Base-by-base conservation (phyloP, 1,140 invertebrate genomes). In the Calliopsis andreniformis region DNA sequence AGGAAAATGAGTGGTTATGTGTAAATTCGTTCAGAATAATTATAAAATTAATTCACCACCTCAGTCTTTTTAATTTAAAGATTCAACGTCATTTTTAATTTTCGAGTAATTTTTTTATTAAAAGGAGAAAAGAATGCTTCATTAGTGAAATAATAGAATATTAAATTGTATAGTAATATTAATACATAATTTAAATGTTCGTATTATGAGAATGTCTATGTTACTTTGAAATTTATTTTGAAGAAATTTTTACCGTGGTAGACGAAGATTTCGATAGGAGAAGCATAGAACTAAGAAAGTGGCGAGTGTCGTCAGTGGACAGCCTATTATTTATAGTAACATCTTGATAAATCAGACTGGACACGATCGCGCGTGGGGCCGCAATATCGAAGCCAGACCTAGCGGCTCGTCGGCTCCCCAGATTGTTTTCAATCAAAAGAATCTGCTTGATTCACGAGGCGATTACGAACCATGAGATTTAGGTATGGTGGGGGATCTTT, bases 341-440 rank as follows among this genome's bases (percentile, higher is more conserved):
- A 42, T 16, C 39, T 47, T 25, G 71, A 75, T 75, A 75, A 67
- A 75, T 75, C 51, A 58, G 56, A 32, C 69, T 72, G 43, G 69
- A 72, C 1, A 30, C 10, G 23, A 18, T 10, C n/a, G n/a, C 58
- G 55, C 39, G 69, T 47, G 53, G 30, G 67, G 14, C 66, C 66
- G 20, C 7, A 10, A 10, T 18, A 0, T 28, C 10, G 63, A 30
- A 39, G 47, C 16, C 35, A 30, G 70, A 47, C 43, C 58, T 16
- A 28, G 30, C 56, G 35, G 18, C 18, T 14, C 3, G 20, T 30
- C 20, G 20, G 30, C 4, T 53, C 51, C 25, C 3, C 0, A 3
- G 35, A 43, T 51, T 73, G 71, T 66, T 73, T 73, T 73, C 71
- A 45, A 55, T 75, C 47, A 25, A 67, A 75, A 55, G 70, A 66